Evolutionary conservation across 2,888 invertebrate species (phyloP), one percentile per base, ranked within the genome.

Genomic region (Silvanus unidentatus): DNA sequence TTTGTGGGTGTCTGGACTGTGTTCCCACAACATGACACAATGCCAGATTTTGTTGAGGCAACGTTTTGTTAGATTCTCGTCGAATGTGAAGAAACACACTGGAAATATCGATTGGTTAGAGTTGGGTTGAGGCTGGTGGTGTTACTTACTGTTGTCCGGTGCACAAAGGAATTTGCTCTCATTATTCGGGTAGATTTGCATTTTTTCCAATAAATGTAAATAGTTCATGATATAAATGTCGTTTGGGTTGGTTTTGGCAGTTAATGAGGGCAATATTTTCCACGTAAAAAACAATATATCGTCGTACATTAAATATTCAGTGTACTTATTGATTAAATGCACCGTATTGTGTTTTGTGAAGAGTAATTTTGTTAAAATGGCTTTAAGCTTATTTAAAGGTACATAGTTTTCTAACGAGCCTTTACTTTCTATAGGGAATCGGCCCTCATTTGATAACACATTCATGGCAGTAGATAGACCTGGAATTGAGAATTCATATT

Each of bases 241-340:
- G 49, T 63, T 68, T 14, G 70, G 77, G 51, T 77, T 76, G 11
- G 73, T 69, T 60, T 78, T 80, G 16, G 78, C 78, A 39, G 76
- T 82, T 64, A 76, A 70, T 57, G 72, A 69, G 10, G 77, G 77
- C 57, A 84, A 62, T 42, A 77, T 63, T 64, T 79, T 79, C 73
- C 90, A 84, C 1, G 82, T 80, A 63, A 82, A 79, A 63, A 82
- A 86, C 48, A 89, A 74, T 12, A 90, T 79, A 66, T 93, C 92
- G 53, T 82, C 78, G 65, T 83, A 86, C 45, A 79, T 76, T 0
- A 84, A 74, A 65, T 84, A 87, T 68, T 88, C 87, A 62, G 86
- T 82, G 63, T 88, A 88, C 55, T 84, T 79, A 9, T 75, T 70
- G 49, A 90, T 78, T 0, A 84, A 73, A 22, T 75, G 71, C 0